Base-by-base conservation (phyloP, 2,113 vertebrate species). In the Anguilla rostrata region DNA sequence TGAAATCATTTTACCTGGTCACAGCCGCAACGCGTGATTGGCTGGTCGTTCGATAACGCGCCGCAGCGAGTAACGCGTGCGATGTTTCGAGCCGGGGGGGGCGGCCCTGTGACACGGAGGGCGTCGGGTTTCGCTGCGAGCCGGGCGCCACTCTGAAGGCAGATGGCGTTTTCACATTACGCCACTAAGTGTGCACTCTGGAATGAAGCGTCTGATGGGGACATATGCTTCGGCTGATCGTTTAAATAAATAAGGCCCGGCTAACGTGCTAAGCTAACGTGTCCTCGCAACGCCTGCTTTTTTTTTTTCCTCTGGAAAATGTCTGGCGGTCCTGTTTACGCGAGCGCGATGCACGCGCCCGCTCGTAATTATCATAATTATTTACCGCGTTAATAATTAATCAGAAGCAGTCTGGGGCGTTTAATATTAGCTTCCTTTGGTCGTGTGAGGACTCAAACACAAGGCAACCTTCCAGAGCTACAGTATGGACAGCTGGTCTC, bases 121-220 rank as follows among this genome's bases (percentile, higher is more conserved):
- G 87, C 80, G 86, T 89, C 89, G 85, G 89, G 87, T 90, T 81
- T 88, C 29, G 43, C 90, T 84, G 87, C 90, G 92, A 94, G 92
- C 92, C 91, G 92, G 92, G 92, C 91, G 63, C 90, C 87, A 88
- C 93, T 94, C 90, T 89, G 90, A 88, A 90, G 90, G 86, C 95
- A 96, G 94, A 96, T 96, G 94, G 95, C 95, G 95, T 96, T 96
- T 95, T 96, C 93, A 94, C 94, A 94, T 94, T 90, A 80, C 91
- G 89, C 92, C 84, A 93, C 91, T 93, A 94, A 94, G 94, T 94
- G 92, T 92, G 88, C 88, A 89, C 92, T 92, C 91, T 63, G 56
- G 86, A 89, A 92, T 84, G 88, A 93, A 94, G 94, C 92, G 94
- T 94, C 94, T 92, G 91, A 91, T 85, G 82, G 85, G 85, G 94